These are phyloP conservation scores for Chelonoidis abingdonii DNA, from an alignment of 2,113 vertebrate genomes.

Conservation along the genomic window DNA sequence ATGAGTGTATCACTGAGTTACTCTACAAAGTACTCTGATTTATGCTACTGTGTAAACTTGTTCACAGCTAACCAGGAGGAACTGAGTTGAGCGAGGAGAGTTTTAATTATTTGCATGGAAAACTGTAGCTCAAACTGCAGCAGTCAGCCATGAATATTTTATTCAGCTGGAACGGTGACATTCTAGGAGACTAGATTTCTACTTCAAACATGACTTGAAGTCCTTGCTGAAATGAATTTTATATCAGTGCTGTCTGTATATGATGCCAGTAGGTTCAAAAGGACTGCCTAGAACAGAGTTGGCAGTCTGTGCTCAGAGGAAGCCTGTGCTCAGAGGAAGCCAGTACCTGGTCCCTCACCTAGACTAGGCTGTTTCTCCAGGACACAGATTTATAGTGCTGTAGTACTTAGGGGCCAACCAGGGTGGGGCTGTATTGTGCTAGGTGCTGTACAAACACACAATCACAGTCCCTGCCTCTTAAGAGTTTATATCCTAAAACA, in stretches of 20 bases:
- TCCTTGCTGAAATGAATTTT: not conserved
- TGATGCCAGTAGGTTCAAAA: not conserved
- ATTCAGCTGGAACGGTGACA: conserved; percentile 42
- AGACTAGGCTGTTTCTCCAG: not conserved
- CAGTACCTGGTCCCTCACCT: not conserved
- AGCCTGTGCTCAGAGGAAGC: accelerated
- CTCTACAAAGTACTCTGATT: not conserved
- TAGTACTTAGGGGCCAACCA: not conserved
- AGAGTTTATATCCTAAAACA: not conserved
- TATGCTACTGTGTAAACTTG: not conserved
- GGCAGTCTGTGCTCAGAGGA: accelerated
- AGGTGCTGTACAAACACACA: not conserved
- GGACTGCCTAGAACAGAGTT: accelerated
- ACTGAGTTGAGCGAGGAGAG: conserved; percentile 31
- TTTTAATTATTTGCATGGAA: not conserved
- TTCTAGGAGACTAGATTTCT: conserved; percentile 34
- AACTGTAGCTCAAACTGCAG: not conserved
- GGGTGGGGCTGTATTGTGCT: not conserved
- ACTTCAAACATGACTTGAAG: not conserved
- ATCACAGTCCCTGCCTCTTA: not conserved
- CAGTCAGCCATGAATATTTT: conserved; percentile 7
- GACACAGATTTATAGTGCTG: accelerated
- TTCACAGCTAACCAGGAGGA: not conserved
- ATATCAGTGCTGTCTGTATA: accelerated
- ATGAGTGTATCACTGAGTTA: not conserved